These are phyloP conservation scores for Columba livia DNA, from an alignment of 2,113 vertebrate species.

Conservation along the genomic window DNA sequence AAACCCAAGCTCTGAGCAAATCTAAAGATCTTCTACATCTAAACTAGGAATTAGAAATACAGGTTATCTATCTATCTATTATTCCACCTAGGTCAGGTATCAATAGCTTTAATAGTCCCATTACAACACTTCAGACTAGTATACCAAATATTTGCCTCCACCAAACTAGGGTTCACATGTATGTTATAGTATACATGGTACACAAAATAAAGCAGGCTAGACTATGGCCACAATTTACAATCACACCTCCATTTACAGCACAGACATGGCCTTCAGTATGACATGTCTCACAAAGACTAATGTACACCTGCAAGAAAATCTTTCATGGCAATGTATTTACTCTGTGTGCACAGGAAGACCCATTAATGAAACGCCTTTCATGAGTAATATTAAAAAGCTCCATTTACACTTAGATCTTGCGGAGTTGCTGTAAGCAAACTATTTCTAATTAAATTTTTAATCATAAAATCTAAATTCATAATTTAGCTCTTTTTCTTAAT, in stretches of 20 bases:
- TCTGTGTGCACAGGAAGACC: not conserved
- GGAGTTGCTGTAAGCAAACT: not conserved
- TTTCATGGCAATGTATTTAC: not conserved
- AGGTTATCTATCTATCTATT: not conserved
- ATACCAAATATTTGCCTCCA: not conserved
- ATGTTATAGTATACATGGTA: not conserved
- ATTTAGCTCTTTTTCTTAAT: conserved; percentile 29
- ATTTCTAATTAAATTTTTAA: not conserved
- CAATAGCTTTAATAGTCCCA: not conserved
- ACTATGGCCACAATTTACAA: not conserved
- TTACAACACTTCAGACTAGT: not conserved
- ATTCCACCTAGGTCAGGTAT: not conserved
- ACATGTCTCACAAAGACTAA: not conserved
- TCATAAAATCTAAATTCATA: not conserved
- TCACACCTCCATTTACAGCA: not conserved
- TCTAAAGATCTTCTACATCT: not conserved
- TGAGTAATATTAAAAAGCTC: not conserved
- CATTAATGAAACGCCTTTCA: not conserved
- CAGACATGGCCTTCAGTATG: not conserved
- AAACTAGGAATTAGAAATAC: not conserved
- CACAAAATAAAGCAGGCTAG: not conserved
- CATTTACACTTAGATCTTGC: not conserved
- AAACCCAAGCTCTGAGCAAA: not conserved
- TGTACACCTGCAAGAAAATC: not conserved
- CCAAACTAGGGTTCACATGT: not conserved